Conservation (phyloP, 1,140 invertebrate species). For the Thalassaphorura encarpata region DNA sequence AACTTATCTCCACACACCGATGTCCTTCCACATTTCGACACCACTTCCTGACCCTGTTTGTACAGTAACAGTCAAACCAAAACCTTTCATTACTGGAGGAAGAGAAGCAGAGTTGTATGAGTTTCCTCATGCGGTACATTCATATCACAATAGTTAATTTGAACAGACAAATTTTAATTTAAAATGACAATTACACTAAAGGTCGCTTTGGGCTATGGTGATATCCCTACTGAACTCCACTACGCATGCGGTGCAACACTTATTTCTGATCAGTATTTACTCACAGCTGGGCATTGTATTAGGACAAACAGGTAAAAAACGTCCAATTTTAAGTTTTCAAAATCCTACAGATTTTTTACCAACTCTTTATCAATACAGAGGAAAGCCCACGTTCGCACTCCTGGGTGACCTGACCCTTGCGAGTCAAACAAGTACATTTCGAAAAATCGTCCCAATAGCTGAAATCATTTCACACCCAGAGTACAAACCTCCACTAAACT, state of each 20-base stretch:
- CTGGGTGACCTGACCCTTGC: slow-evolving; percentile 21
- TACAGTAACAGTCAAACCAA: neutral
- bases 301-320: neutral
- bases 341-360: neutral
- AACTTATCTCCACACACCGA: slow-evolving; percentile 10
- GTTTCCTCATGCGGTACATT: slow-evolving; percentile 18
- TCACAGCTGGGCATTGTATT: slow-evolving; percentile 42
- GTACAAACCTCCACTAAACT: slow-evolving; percentile 23
- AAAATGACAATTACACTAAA: slow-evolving; percentile 2
- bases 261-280: slow-evolving; percentile 35
- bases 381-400: slow-evolving; percentile 15
- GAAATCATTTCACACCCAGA: slow-evolving; percentile 20
- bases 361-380: slow-evolving; percentile 11
- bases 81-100: slow-evolving; percentile 22
- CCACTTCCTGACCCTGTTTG: slow-evolving; percentile 7
- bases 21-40: slow-evolving; percentile 2
- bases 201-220: slow-evolving; percentile 25
- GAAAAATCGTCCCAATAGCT: slow-evolving; percentile 19
- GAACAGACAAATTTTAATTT: neutral
- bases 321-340: neutral
- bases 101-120: slow-evolving; percentile 14
- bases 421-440: neutral
- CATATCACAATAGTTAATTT: neutral
- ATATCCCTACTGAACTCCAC: neutral
- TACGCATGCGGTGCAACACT: slow-evolving; percentile 19